Conservation (phyloP, 2,797 vertebrate genomes). For the Pangasius krempfi region DNA sequence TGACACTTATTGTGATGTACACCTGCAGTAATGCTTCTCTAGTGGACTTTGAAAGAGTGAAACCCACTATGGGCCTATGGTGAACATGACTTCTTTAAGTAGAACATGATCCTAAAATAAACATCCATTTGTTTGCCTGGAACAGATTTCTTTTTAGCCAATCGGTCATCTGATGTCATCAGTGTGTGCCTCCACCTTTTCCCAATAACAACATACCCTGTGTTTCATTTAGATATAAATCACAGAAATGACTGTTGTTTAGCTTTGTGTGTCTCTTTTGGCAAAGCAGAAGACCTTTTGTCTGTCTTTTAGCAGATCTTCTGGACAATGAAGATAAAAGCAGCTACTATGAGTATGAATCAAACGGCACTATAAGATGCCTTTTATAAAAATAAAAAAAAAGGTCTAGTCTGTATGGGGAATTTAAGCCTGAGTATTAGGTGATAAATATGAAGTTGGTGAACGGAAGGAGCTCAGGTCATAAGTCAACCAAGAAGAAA, state of each 20-base stretch:
- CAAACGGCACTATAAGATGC: neutral
- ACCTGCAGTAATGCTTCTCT: slow-evolving; percentile 44
- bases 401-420: slow-evolving; percentile 58
- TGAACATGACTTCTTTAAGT: neutral
- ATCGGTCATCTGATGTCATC: neutral
- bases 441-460: slow-evolving; percentile 50
- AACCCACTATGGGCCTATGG: neutral
- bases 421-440: slow-evolving; percentile 66
- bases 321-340: slow-evolving; percentile 52
- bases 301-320: slow-evolving; percentile 69
- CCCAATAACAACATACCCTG: neutral
- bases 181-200: neutral
- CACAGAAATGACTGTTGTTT: slow-evolving; percentile 9
- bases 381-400: slow-evolving; percentile 48
- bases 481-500: slow-evolving; percentile 25
- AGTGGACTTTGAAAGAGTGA: slow-evolving; percentile 60
- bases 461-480: slow-evolving; percentile 18
- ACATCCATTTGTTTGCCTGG: slow-evolving; percentile 3
- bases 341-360: slow-evolving; percentile 54
- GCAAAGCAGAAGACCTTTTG: slow-evolving; percentile 23
- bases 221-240: slow-evolving; percentile 6
- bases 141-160: slow-evolving; percentile 1
- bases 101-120: neutral
- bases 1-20: slow-evolving; percentile 40
- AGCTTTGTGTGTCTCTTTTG: neutral